These are phyloP conservation scores for Mythimna vitellina DNA, from an alignment of 2,888 invertebrate species.

Conservation along the genomic window DNA sequence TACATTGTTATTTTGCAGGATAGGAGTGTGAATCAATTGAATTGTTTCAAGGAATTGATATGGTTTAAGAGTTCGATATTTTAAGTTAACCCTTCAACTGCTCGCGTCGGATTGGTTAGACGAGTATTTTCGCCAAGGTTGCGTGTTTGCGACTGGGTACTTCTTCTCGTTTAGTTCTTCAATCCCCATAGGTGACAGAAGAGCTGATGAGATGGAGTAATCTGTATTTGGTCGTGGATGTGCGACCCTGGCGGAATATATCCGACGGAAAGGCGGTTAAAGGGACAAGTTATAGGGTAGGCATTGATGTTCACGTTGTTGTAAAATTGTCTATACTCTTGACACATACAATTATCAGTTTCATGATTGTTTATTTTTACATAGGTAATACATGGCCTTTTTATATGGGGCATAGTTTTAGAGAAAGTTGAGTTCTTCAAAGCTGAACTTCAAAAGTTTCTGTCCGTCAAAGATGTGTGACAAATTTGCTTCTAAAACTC, in stretches of 20 bases:
- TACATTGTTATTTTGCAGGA: neutral
- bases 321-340: slow-evolving; percentile 41
- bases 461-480: too few species aligned
- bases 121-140: too few species aligned
- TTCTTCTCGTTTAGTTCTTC: too few species aligned
- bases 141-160: too few species aligned
- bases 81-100: slow-evolving; percentile 6
- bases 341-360: slow-evolving; percentile 42
- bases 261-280: too few species aligned
- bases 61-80: slow-evolving; percentile 35
- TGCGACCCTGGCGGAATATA: too few species aligned
- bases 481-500: slow-evolving; percentile 3
- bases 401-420: neutral
- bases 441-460: too few species aligned
- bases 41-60: slow-evolving; percentile 34
- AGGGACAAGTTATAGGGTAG: slow-evolving; percentile 18
- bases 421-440: neutral
- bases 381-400: slow-evolving; percentile 19
- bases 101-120: too few species aligned
- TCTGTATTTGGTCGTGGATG: too few species aligned
- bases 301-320: slow-evolving; percentile 34
- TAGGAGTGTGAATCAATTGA: slow-evolving; percentile 20
- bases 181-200: too few species aligned
- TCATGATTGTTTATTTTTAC: slow-evolving; percentile 33
- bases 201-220: too few species aligned